These are phyloP conservation scores for Priocnemis perturbator DNA, from an alignment of 2,888 invertebrate genomes.

Conservation along the genomic window DNA sequence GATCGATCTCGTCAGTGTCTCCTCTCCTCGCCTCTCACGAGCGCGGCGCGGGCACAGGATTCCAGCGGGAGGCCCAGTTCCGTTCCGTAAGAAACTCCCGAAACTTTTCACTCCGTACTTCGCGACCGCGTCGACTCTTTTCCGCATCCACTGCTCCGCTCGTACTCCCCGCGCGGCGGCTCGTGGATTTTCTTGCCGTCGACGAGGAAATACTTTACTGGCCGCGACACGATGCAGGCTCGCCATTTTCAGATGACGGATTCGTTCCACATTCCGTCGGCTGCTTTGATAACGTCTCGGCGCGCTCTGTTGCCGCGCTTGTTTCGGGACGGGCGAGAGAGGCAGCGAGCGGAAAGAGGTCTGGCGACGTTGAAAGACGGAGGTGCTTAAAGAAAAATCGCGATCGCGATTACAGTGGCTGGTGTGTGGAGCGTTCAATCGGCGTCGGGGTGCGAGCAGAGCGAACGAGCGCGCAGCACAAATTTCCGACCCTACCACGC, in stretches of 20 bases:
- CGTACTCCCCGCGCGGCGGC: no score
- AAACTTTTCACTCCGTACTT: constrained; percentile 43
- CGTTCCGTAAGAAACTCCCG: constrained; percentile 34
- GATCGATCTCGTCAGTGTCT: constrained; percentile 59
- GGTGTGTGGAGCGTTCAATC: no score
- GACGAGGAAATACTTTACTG: constrained; percentile 1
- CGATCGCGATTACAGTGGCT: no score
- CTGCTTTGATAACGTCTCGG: no score
- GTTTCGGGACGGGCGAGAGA: background rate
- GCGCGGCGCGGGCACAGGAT: constrained; percentile 12
- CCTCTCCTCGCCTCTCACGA: constrained; percentile 11
- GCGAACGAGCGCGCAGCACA: background rate
- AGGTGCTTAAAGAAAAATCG: background rate
- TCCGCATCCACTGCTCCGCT: background rate
- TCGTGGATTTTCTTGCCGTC: constrained; percentile 9
- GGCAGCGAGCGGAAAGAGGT: background rate
- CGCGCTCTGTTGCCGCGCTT: no score
- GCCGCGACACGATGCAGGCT: background rate
- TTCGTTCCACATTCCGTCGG: background rate
- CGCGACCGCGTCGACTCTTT: background rate
- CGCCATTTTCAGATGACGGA: background rate
- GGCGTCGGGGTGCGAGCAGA: no score
- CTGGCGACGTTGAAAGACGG: background rate
- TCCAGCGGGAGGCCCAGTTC: constrained; percentile 47
- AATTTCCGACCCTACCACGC: background rate